Evolutionary conservation across 2,888 invertebrate genomes (phyloP).

Genomic region (Lamellibrachia satsuma): DNA sequence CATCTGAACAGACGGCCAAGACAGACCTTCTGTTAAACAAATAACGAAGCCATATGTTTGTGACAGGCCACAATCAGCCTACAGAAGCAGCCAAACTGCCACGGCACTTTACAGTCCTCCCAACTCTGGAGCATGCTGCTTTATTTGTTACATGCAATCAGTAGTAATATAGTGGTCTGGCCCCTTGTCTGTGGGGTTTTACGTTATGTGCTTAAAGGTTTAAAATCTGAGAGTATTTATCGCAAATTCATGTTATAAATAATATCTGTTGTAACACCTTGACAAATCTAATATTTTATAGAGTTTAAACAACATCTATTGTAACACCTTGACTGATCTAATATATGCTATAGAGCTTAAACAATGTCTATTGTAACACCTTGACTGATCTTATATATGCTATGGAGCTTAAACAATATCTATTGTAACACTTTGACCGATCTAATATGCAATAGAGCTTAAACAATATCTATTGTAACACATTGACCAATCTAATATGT

Average conservation of each 20-base stretch:
- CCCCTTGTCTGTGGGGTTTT: background rate
- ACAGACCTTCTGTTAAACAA: background rate
- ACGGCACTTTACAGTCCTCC: background rate
- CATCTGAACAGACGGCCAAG: background rate
- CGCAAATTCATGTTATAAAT: background rate
- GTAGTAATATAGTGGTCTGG: background rate
- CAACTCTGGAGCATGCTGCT: background rate
- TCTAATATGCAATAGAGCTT: too few species aligned
- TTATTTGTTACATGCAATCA: background rate
- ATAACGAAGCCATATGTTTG: background rate
- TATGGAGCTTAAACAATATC: too few species aligned
- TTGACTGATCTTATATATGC: too few species aligned
- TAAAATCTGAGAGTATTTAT: background rate
- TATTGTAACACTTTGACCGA: too few species aligned
- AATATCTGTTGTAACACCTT: too few species aligned
- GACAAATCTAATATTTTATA: too few species aligned
- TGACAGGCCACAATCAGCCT: background rate
- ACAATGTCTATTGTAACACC: too few species aligned
- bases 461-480: too few species aligned
- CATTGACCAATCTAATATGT: too few species aligned
- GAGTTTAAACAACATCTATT: too few species aligned
- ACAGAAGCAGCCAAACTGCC: background rate
- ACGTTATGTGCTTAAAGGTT: background rate
- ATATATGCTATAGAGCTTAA: too few species aligned
- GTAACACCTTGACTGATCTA: too few species aligned